These are phyloP conservation scores for Rhagologus leucostigma DNA, from an alignment of 2,113 vertebrate genomes.

Conservation along the genomic window DNA sequence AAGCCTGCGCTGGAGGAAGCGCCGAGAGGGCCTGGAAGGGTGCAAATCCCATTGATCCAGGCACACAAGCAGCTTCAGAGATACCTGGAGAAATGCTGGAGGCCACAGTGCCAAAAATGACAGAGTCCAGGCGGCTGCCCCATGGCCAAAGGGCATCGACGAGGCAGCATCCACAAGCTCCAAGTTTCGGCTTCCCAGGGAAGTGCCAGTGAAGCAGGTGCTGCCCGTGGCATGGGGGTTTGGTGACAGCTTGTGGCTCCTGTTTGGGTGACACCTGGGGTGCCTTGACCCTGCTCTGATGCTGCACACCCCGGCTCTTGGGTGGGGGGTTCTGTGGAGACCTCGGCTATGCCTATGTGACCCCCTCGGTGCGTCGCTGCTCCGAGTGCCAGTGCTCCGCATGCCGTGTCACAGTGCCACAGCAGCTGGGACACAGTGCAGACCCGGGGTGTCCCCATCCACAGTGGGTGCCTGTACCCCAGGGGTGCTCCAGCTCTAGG, in stretches of 20 bases:
- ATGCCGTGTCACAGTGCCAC: neutral
- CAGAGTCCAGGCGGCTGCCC: neutral
- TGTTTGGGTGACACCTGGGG: neutral
- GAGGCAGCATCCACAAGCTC: fast-evolving
- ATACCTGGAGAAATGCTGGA: neutral
- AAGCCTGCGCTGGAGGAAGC: neutral
- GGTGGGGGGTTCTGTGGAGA: fast-evolving
- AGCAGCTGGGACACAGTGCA: neutral
- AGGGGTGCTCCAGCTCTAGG: neutral
- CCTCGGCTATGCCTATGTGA: fast-evolving
- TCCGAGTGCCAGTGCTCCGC: fast-evolving
- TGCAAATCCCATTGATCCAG: neutral
- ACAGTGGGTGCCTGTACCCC: fast-evolving
- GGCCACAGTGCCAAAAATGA: fast-evolving
- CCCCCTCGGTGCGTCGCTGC: fast-evolving
- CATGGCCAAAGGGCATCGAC: fast-evolving
- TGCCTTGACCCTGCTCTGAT: fast-evolving
- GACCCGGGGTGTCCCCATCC: neutral
- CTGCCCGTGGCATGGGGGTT: neutral
- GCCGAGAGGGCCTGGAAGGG: fast-evolving
- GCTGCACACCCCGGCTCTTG: fast-evolving
- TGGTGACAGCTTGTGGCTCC: neutral
- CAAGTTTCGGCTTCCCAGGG: neutral
- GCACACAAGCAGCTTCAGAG: neutral
- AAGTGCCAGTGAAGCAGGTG: fast-evolving